These are phyloP conservation scores for Cisticola juncidis DNA, from an alignment of 2,113 vertebrate genomes.

Conservation along the genomic window DNA sequence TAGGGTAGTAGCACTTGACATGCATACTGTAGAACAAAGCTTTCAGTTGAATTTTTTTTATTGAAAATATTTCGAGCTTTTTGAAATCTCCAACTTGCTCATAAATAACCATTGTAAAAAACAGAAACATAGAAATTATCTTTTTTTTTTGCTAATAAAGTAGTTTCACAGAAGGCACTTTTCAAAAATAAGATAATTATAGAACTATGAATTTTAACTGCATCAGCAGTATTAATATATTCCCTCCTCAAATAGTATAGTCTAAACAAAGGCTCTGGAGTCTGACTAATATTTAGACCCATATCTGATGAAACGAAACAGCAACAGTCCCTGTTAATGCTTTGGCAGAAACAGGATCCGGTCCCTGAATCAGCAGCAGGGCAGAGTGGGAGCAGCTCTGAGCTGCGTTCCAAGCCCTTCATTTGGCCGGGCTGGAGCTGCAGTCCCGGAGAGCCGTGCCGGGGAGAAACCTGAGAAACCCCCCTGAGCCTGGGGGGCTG, in stretches of 20 bases:
- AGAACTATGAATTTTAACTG: background rate
- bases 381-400: background rate
- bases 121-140: background rate
- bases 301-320: background rate
- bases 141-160: background rate
- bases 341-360: slow-evolving; percentile 5
- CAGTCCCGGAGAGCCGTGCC: no score
- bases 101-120: background rate
- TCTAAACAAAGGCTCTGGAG: background rate
- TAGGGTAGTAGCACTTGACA: background rate
- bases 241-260: background rate
- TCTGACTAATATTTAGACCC: slow-evolving; percentile 18
- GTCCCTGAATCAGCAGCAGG: background rate
- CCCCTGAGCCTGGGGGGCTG: background rate
- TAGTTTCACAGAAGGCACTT: background rate
- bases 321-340: background rate
- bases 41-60: background rate
- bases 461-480: no score
- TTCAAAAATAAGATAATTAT: background rate
- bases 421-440: background rate
- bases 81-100: background rate
- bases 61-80: background rate
- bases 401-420: slow-evolving; percentile 24
- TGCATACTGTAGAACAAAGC: background rate
- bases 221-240: background rate